Evolutionary conservation across 2,797 vertebrate genomes (phyloP).

Genomic region (Lepus townsendii): DNA sequence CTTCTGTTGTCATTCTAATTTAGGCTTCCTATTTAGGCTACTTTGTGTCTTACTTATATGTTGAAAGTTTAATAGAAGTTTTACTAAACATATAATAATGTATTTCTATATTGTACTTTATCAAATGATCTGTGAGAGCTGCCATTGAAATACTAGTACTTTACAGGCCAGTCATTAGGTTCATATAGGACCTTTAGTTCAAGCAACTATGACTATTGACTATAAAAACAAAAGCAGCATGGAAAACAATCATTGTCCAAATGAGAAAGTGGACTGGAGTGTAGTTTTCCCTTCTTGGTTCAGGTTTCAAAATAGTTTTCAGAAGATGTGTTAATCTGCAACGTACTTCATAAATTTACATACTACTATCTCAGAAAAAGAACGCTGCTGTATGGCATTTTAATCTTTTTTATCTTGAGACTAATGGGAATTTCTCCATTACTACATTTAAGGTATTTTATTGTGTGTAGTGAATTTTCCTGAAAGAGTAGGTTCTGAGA

Average conservation of each 20-base stretch:
- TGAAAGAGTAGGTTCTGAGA: slow-evolving; percentile 86
- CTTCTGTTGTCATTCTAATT: background rate
- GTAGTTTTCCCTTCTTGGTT: background rate
- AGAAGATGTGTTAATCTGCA: background rate
- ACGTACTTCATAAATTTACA: slow-evolving; percentile 57
- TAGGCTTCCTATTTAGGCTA: slow-evolving; percentile 40
- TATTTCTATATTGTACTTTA: slow-evolving; percentile 40
- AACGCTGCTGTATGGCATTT: slow-evolving; percentile 72
- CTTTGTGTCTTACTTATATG: slow-evolving; percentile 38
- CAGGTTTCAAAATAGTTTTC: slow-evolving; percentile 20
- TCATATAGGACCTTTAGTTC: background rate
- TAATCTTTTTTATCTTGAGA: slow-evolving; percentile 78
- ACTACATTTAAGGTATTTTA: slow-evolving; percentile 85
- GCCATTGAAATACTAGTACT: slow-evolving; percentile 1
- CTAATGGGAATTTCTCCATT: slow-evolving; percentile 83
- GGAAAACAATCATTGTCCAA: background rate
- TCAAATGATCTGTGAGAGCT: slow-evolving; percentile 42
- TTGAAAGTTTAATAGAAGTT: slow-evolving; percentile 63
- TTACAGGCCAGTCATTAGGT: background rate
- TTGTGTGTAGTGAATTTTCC: slow-evolving; percentile 72
- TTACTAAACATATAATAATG: slow-evolving; percentile 31
- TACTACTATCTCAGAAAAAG: slow-evolving; percentile 27
- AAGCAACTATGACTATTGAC: background rate
- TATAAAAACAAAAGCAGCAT: background rate
- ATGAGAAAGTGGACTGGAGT: background rate